Evolutionary conservation across 2,113 vertebrate species (phyloP), one percentile per base, ranked within the genome.

Genomic region (Chunga burmeisteri): DNA sequence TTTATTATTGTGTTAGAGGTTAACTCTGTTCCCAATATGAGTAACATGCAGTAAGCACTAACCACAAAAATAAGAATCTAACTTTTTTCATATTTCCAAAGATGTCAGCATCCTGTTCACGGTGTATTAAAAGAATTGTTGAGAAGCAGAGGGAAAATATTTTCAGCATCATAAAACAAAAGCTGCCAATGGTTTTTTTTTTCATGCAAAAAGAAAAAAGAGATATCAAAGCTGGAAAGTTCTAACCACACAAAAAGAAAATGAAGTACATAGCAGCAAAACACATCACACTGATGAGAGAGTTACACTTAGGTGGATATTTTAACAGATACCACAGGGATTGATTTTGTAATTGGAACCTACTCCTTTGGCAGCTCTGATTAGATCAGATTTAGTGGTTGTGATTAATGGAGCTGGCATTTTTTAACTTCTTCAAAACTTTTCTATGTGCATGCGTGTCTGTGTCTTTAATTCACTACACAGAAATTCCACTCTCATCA

Each of bases 401-500:
- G 59, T 10, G 42, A 67, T n/a, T 73, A 95, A 90, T 9, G 16
- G 34, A 80, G 44, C 47, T 81, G 49, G 38, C 29, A 81, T 75
- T 65, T 93, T 71, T 71, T 29, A 68, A 73, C 3, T 80, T 83
- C 46, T 53, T 50, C 10, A 16, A 40, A 91, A 55, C 16, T 86
- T 1, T 81, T 53, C 19, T 34, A 22, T 3, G 5, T 27, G n/a
- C 26, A 15, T 38, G 6, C 0, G 3, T 29, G 16, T 71, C 68
- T 86, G 6, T 70, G 49, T 90, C 81, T 91, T 44, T 56, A 81
- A 87, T 36, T 94, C 50, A 73, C 42, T 29, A 89, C 26, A 65
- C 3, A 89, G 20, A 49, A 95, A 78, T 71, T 89, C 17, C 62
- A 92, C 82, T 85, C 72, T 86, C 86, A 96, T 86, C 93, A 95